Percentiles rank a stretch among this genome's conserved stretches.
Conservation (phyloP, 1,140 invertebrate genomes). For the Bombus ignitus region DNA sequence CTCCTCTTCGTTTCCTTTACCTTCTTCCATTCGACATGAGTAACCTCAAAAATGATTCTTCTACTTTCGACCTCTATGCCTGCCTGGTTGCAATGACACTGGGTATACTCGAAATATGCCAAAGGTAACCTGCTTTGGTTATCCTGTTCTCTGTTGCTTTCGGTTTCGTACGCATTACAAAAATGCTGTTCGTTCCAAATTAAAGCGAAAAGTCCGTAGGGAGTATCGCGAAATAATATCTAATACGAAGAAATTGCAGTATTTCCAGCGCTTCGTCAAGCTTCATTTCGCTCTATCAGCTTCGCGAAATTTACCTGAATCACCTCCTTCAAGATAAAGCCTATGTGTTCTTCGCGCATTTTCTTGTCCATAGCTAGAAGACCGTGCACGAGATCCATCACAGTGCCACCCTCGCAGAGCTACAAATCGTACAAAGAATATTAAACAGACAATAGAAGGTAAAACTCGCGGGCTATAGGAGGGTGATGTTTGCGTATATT, state of each 20-base stretch:
- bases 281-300: no score
- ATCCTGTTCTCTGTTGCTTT: slow-evolving; percentile 32
- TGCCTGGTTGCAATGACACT: slow-evolving; percentile 25
- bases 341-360: slow-evolving; percentile 93
- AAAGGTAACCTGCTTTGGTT: not conserved
- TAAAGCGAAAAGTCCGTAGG: not conserved
- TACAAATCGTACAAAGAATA: slow-evolving; percentile 80
- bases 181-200: slow-evolving; percentile 30
- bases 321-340: slow-evolving; percentile 92
- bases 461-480: not conserved
- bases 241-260: not conserved
- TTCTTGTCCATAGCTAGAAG: slow-evolving; percentile 87
- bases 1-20: not conserved
- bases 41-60: not conserved
- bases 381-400: slow-evolving; percentile 89
- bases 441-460: not conserved
- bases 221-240: not conserved
- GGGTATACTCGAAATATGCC: not conserved
- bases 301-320: slow-evolving; percentile 86
- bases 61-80: slow-evolving; percentile 46
- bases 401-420: slow-evolving; percentile 91
- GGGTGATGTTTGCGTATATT: not conserved
- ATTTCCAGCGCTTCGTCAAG: not conserved
- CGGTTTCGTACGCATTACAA: slow-evolving; percentile 34
- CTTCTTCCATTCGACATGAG: not conserved